Evolutionary conservation across 2,888 invertebrate genomes (phyloP).

Genomic region (Crocallis elinguaria): DNA sequence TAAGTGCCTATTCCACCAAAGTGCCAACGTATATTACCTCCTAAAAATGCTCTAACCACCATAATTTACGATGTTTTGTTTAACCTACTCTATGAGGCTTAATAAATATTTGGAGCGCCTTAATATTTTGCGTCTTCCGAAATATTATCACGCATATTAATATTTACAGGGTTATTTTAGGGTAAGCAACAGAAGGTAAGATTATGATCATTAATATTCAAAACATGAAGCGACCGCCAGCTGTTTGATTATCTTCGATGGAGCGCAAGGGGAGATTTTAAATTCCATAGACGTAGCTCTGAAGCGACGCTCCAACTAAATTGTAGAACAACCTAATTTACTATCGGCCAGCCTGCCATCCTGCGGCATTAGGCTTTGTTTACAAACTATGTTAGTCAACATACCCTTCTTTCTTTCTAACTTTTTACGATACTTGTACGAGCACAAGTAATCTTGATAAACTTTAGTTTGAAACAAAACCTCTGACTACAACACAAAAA

Average conservation of each 20-base stretch:
- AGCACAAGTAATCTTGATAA: constrained; percentile 9
- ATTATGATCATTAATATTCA: constrained; percentile 67
- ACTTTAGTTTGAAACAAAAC: constrained; percentile 10
- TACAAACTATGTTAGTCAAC: constrained; percentile 9
- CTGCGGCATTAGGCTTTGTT: constrained; percentile 11
- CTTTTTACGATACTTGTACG: background rate
- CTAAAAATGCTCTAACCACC: constrained; percentile 8
- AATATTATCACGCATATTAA: constrained; percentile 38
- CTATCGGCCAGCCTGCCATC: constrained; percentile 41
- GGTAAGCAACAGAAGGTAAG: constrained; percentile 48
- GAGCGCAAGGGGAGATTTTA: constrained; percentile 60
- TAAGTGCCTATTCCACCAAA: background rate
- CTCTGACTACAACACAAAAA: constrained; percentile 6
- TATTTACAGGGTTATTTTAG: constrained; percentile 37
- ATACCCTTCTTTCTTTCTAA: constrained; percentile 5
- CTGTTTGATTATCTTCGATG: constrained; percentile 70
- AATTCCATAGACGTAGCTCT: constrained; percentile 59
- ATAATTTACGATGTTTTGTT: constrained; percentile 23
- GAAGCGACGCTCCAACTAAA: constrained; percentile 51
- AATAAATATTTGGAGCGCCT: constrained; percentile 20
- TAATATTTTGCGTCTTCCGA: constrained; percentile 30
- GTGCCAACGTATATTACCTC: constrained; percentile 5
- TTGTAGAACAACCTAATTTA: constrained; percentile 53
- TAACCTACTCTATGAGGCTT: constrained; percentile 12
- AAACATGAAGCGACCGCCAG: constrained; percentile 60